Evolutionary conservation across 2,888 invertebrate species (phyloP).

Genomic region (Tenthredo mesomela): DNA sequence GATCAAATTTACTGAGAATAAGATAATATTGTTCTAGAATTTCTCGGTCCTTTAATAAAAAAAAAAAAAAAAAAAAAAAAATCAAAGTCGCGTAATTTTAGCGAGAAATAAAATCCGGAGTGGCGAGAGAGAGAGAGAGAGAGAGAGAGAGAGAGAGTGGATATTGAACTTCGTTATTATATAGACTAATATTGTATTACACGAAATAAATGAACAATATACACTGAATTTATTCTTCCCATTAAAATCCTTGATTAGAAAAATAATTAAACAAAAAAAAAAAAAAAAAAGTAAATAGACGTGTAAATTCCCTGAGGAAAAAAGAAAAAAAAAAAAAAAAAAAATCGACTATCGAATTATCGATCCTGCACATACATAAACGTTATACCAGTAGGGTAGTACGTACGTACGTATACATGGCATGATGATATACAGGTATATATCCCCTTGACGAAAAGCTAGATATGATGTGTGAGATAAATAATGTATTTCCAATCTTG

Average conservation of each 20-base stretch:
- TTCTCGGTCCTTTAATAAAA: background rate
- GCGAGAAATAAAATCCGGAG: background rate
- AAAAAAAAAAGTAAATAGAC: background rate
- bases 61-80: too few relatives aligned
- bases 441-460: background rate
- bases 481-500: constrained; percentile 25
- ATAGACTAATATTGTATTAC: too few relatives aligned
- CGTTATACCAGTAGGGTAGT: too few relatives aligned
- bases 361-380: background rate
- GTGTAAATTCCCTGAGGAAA: background rate
- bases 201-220: too few relatives aligned
- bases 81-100: background rate
- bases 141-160: too few relatives aligned
- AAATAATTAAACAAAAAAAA: background rate
- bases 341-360: background rate
- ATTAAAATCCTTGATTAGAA: background rate
- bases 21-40: background rate
- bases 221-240: too few relatives aligned
- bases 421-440: too few relatives aligned
- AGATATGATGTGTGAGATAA: constrained; percentile 4
- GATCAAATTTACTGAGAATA: background rate
- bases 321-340: background rate
- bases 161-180: too few relatives aligned
- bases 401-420: too few relatives aligned
- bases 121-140: too few relatives aligned